phyloP scores from a whole-genome alignment of 2,888 invertebrate species.

The Abscondita cerata region DNA sequence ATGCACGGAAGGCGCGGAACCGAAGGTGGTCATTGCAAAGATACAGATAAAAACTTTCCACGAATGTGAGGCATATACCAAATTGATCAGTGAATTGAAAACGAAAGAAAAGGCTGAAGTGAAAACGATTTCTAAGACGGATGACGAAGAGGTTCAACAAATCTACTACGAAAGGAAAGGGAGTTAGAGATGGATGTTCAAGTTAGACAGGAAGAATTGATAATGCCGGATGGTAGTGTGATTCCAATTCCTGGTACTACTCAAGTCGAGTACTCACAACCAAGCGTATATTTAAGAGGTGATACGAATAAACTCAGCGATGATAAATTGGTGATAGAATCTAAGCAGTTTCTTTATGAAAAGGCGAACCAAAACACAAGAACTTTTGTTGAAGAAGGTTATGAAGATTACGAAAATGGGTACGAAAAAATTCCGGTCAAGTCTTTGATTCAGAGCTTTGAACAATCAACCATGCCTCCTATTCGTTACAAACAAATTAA shows the following conservation, averaged over 20 bases:
- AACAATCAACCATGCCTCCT: constrained; percentile 66
- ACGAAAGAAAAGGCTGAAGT: constrained; percentile 50
- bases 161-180: constrained; percentile 54
- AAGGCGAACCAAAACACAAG: constrained; percentile 1
- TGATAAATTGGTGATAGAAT: constrained; percentile 9
- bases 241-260: constrained; percentile 10
- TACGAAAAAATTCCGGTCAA: constrained; percentile 59
- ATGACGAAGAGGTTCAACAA: constrained; percentile 54
- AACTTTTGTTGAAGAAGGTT: constrained; percentile 48
- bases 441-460: constrained; percentile 66
- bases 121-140: constrained; percentile 47
- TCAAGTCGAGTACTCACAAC: not conserved
- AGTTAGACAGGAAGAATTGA: constrained; percentile 50
- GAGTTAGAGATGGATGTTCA: constrained; percentile 55
- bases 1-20: constrained; percentile 45
- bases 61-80: constrained; percentile 39
- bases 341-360: constrained; percentile 2
- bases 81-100: constrained; percentile 44
- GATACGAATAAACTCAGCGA: constrained; percentile 18
- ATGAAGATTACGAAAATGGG: constrained; percentile 50
- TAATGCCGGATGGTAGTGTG: constrained; percentile 37
- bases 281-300: not conserved
- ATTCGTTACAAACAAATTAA: constrained; percentile 63
- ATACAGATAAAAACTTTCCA: constrained; percentile 40
- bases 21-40: constrained; percentile 45